A percentile compares a stretch with the other conserved stretches of the same genome.
Conservation (phyloP, 2,113 vertebrate genomes). For the Notechis scutatus region DNA sequence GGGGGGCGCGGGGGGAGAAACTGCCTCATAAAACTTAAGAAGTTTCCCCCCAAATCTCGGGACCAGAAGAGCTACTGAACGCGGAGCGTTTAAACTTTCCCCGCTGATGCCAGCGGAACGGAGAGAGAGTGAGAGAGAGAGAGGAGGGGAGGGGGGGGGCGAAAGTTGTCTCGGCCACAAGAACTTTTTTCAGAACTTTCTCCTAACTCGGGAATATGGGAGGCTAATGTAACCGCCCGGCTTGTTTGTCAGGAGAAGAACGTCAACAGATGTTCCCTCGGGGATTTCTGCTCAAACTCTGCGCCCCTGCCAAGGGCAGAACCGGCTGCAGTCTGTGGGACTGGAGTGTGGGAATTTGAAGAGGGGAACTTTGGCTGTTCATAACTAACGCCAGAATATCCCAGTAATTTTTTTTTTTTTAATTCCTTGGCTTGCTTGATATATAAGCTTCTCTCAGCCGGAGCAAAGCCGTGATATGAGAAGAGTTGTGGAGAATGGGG, state of each 20-base stretch:
- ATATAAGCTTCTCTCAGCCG: conserved; percentile 53
- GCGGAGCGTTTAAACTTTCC: background rate
- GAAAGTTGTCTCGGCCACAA: background rate
- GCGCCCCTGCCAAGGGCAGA: conserved; percentile 62
- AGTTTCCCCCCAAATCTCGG: background rate
- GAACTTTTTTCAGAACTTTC: conserved; percentile 58
- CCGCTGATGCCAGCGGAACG: background rate
- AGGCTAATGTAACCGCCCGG: conserved; percentile 54
- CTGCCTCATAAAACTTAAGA: background rate
- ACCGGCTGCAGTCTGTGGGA: conserved; percentile 69
- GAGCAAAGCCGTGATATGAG: conserved; percentile 22
- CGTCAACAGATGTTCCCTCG: conserved; percentile 63
- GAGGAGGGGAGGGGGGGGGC: background rate
- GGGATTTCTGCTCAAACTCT: conserved; percentile 58
- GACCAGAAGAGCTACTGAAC: background rate
- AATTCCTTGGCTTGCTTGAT: background rate
- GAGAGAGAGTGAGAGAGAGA: no score
- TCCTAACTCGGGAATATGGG: conserved; percentile 28
- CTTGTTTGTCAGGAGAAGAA: conserved; percentile 61
- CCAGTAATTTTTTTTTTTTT: background rate
- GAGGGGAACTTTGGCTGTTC: conserved; percentile 62
- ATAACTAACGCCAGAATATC: conserved; percentile 55
- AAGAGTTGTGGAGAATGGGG: background rate
- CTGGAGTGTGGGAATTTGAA: conserved; percentile 76
- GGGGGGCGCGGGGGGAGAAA: background rate